A percentile compares a stretch with the other conserved stretches of the same genome.
phyloP scores from a whole-genome alignment of 2,113 vertebrate species.

The Orientallactaga bullata region DNA sequence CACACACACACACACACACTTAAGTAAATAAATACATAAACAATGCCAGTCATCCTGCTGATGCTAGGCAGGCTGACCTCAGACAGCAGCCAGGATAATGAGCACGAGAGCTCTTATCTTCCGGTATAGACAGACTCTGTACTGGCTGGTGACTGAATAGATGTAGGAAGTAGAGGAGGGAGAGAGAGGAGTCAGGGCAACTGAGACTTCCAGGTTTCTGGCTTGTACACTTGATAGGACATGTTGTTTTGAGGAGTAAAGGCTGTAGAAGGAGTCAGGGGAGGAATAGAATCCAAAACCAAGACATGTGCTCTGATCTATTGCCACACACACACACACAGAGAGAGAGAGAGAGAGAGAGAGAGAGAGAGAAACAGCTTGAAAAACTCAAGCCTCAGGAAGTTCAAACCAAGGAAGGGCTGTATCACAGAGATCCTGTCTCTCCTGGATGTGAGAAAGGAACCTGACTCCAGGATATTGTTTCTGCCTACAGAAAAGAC shows the following conservation, averaged over 20 bases:
- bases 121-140: neutral
- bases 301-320: neutral
- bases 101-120: neutral
- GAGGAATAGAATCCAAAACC: neutral
- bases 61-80: neutral
- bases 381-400: neutral
- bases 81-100: neutral
- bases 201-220: neutral
- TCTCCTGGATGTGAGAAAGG: neutral
- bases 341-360: neutral
- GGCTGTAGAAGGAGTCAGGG: neutral
- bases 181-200: neutral
- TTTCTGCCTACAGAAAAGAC: neutral
- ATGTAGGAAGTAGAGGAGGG: neutral
- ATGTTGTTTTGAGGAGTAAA: neutral
- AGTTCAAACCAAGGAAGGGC: neutral
- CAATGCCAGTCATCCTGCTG: neutral
- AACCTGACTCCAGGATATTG: neutral
- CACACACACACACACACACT: no score
- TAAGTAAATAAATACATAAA: neutral
- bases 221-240: neutral
- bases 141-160: neutral
- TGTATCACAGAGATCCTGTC: neutral
- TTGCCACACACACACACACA: neutral
- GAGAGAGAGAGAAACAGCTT: neutral